Conservation (phyloP, 2,113 vertebrate genomes). For the Mesocricetus auratus region DNA sequence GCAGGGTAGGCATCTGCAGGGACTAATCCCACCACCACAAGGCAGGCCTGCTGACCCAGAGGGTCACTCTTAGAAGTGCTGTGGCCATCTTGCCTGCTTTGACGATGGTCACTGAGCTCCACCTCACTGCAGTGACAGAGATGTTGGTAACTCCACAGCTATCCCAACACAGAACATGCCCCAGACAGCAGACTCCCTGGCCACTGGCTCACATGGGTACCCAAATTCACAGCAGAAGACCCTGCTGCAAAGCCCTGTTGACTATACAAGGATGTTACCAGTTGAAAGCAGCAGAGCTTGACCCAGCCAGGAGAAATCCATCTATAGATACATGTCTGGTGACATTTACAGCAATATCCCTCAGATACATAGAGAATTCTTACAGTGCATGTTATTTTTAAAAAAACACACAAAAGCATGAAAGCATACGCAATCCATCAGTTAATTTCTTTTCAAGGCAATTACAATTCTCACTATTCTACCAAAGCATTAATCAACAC, state of each 20-base stretch:
- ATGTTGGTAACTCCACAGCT: neutral
- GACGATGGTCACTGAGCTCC: accelerated
- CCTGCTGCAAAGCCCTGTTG: neutral
- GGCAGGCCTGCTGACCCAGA: accelerated
- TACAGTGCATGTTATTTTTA: neutral
- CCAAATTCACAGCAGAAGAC: neutral
- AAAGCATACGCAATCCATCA: neutral
- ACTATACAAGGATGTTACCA: accelerated
- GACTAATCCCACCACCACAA: neutral
- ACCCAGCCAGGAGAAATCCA: neutral
- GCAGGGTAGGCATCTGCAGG: accelerated
- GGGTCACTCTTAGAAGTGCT: neutral
- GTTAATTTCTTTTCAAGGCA: constrained; percentile 44
- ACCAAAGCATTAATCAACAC: constrained; percentile 1
- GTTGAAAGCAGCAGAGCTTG: neutral
- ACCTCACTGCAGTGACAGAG: neutral
- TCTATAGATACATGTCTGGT: neutral
- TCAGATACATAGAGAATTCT: neutral
- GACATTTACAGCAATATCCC: neutral
- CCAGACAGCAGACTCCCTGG: neutral
- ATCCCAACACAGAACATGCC: neutral
- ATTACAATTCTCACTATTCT: neutral
- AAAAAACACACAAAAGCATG: neutral
- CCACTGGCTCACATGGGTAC: neutral
- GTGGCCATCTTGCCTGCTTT: neutral